A percentile compares a stretch with the other conserved stretches of the same genome.
These are phyloP conservation scores for Drosophila repleta DNA, from an alignment of 1,140 invertebrate species.

Conservation along the genomic window DNA sequence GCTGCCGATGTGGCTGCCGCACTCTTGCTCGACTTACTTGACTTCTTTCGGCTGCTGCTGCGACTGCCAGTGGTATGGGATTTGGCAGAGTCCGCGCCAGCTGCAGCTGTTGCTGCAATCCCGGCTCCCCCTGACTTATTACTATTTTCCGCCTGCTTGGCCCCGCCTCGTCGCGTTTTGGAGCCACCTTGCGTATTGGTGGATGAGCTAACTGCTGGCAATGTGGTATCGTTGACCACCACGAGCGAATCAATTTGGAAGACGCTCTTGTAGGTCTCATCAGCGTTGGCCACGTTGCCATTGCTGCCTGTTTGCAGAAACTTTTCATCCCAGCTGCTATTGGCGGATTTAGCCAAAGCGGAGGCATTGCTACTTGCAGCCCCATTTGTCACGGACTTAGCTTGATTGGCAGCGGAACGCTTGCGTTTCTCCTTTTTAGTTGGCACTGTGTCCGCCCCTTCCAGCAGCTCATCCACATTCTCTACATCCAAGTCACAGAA, in stretches of 20 bases:
- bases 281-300: conserved; percentile 4
- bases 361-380: neutral
- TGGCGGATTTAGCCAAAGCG: conserved; percentile 19
- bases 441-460: conserved; percentile 71
- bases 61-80: conserved; percentile 9
- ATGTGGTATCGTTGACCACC: conserved; percentile 60
- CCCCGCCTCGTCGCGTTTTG: conserved; percentile 33
- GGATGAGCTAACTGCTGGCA: conserved; percentile 40
- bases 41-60: conserved; percentile 41
- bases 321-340: conserved; percentile 73
- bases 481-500: conserved; percentile 76
- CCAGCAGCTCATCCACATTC: conserved; percentile 84
- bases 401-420: neutral
- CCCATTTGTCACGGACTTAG: conserved; percentile 44
- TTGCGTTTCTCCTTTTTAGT: conserved; percentile 64
- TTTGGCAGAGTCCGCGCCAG: conserved; percentile 13
- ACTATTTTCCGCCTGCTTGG: conserved; percentile 17
- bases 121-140: neutral
- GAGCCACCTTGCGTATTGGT: neutral
- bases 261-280: conserved; percentile 52
- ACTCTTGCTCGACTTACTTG: conserved; percentile 28
- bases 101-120: neutral
- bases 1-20: neutral
- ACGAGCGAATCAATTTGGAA: conserved; percentile 75
- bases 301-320: conserved; percentile 46